phyloP scores from a whole-genome alignment of 2,113 vertebrate species.

The Notothenia coriiceps region DNA sequence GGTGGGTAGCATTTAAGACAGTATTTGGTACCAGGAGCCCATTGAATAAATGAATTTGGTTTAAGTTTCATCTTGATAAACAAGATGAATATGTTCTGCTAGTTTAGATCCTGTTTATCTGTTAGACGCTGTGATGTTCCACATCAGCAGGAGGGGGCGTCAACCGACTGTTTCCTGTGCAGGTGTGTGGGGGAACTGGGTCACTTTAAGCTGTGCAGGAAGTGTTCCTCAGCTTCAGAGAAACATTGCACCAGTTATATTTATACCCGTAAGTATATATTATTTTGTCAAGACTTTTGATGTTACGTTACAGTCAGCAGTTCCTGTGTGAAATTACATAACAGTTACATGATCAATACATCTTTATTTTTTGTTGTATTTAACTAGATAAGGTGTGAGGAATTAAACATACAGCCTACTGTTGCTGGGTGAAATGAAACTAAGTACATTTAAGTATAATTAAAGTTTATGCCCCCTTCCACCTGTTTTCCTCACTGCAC shows the following conservation, averaged over 20 bases:
- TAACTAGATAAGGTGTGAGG: too few species aligned
- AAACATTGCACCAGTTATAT: background rate
- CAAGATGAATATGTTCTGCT: background rate
- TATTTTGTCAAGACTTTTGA: background rate
- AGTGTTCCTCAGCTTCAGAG: background rate
- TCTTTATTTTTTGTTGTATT: too few species aligned
- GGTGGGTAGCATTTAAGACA: background rate
- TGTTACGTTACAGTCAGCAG: too few species aligned
- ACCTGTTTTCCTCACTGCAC: too few species aligned
- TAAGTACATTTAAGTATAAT: too few species aligned
- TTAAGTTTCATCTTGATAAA: background rate
- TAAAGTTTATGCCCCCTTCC: too few species aligned
- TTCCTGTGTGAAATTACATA: too few species aligned
- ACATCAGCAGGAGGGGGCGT: constrained; percentile 22
- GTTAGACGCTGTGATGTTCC: background rate
- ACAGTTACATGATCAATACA: too few species aligned
- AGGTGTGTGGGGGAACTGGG: background rate
- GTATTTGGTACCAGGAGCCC: too few species aligned
- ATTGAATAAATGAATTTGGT: too few species aligned
- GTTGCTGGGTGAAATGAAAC: too few species aligned
- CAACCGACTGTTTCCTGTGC: background rate
- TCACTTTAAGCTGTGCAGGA: constrained; percentile 1
- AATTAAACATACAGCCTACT: too few species aligned
- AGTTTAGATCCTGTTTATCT: background rate
- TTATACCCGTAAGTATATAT: background rate